A percentile compares a stretch with the other conserved stretches of the same genome.
These are phyloP conservation scores for Zygogramma bicolorata DNA, from an alignment of 2,888 invertebrate genomes.

Conservation along the genomic window DNA sequence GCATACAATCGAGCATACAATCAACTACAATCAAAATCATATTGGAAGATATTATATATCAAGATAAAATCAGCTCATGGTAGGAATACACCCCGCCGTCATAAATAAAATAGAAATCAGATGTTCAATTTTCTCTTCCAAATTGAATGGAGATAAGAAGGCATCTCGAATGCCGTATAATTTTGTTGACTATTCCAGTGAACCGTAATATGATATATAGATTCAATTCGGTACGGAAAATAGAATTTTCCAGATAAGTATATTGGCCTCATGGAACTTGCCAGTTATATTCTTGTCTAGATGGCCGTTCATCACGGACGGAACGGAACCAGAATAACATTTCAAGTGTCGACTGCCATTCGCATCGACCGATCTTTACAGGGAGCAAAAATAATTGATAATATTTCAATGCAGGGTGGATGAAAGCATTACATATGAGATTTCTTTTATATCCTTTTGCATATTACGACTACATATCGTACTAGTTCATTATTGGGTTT, in stretches of 20 bases:
- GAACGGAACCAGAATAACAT: neutral
- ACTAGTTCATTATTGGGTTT: no score
- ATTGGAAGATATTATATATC: slow-evolving; percentile 12
- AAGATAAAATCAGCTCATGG: slow-evolving; percentile 28
- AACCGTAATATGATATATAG: slow-evolving; percentile 63
- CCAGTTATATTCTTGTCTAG: slow-evolving; percentile 18
- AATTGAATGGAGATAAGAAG: slow-evolving; percentile 50
- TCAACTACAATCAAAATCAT: neutral
- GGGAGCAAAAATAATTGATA: no score
- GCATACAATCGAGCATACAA: no score
- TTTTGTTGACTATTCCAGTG: slow-evolving; percentile 49
- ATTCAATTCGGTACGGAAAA: slow-evolving; percentile 66
- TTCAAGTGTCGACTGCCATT: neutral
- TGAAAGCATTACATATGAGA: no score
- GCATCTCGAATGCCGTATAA: slow-evolving; percentile 53
- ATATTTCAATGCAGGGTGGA: no score
- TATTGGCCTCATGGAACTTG: slow-evolving; percentile 17
- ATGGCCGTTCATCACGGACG: slow-evolving; percentile 2
- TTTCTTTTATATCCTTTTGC: no score
- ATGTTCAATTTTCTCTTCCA: slow-evolving; percentile 42
- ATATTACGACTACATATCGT: no score
- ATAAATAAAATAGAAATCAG: slow-evolving; percentile 42
- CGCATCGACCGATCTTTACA: no score
- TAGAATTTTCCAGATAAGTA: slow-evolving; percentile 64
- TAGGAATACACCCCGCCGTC: slow-evolving; percentile 9